Base-by-base conservation (phyloP, 2,888 invertebrate species). In the Diogma glabrata region DNA sequence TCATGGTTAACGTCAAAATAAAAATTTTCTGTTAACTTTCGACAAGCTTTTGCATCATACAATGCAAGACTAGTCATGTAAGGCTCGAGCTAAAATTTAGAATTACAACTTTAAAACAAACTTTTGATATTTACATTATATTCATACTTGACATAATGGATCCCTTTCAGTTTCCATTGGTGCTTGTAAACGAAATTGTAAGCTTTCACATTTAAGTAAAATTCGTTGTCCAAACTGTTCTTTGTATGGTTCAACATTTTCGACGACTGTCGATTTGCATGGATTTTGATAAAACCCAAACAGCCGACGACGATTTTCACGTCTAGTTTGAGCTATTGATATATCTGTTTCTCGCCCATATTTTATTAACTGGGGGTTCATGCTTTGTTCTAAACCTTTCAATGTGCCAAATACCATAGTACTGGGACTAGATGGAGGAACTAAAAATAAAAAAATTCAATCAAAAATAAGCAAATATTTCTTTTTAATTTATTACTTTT, bases 11-110 rank as follows among this genome's bases (percentile, higher is more conserved):
- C 74, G 67, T 91, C 88, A 63, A 90, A 89, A 67, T 91, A 84
- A 72, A 94, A 94, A 70, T 91, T 92, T 67, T 95, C 95, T 2
- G 92, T 88, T 56, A 96, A 74, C 71, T 95, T 95, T 63, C 82
- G 79, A 30, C 87, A 87, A 57, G 82, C 82, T 63, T 84, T 83
- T 6, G 87, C 87, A 73, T 97, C 96, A 69, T 89, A 97, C 38
- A 97, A 71, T 52, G 91, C 85, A 58, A 97, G 70, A 47, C 86
- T 82, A 17, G 94, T 85, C 64, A 88, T 88, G 71, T 96, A 96
- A 0, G 97, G 96, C 66, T 97, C 97, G 50, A 96, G n/a, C n/a
- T n/a, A n/a, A n/a, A n/a, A n/a, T n/a, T n/a, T n/a, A n/a, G n/a
- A n/a, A 85, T 75, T 87, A 86, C 9, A 30, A 30, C 4, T 5